A percentile compares a stretch with the other conserved stretches of the same genome.
Evolutionary conservation across 2,797 vertebrate genomes (phyloP).

Genomic region (Danio choprae): DNA sequence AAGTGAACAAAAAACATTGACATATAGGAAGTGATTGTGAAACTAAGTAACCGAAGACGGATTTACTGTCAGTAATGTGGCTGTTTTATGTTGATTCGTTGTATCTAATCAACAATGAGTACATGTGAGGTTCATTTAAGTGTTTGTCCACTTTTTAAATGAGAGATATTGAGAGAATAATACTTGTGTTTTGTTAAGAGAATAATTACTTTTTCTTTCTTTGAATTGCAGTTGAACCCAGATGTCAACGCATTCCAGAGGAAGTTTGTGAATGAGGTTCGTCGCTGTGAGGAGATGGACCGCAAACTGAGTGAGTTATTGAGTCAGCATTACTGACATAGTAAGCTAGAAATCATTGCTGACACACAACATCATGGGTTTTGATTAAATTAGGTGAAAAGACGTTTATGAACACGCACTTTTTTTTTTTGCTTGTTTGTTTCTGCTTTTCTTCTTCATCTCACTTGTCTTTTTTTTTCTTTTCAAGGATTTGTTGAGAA

Average conservation of each 20-base stretch:
- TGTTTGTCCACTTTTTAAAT: too few species aligned
- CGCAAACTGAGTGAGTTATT: conserved; percentile 89
- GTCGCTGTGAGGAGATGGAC: conserved; percentile 98
- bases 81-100: background rate
- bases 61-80: background rate
- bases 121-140: too few species aligned
- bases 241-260: conserved; percentile 97
- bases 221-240: conserved; percentile 86
- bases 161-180: background rate
- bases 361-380: background rate
- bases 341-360: background rate
- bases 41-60: background rate
- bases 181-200: background rate
- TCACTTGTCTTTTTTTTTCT: conserved; percentile 1
- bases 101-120: too few species aligned
- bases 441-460: background rate
- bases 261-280: conserved; percentile 97
- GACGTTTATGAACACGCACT: background rate
- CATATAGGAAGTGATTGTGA: background rate
- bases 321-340: background rate
- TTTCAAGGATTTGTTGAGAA: conserved; percentile 95
- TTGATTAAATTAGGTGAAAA: background rate
- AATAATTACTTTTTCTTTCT: background rate
- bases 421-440: background rate
- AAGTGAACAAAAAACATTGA: too few species aligned